These are phyloP conservation scores for Pelobates fuscus DNA, from an alignment of 2,113 vertebrate genomes.

Conservation along the genomic window DNA sequence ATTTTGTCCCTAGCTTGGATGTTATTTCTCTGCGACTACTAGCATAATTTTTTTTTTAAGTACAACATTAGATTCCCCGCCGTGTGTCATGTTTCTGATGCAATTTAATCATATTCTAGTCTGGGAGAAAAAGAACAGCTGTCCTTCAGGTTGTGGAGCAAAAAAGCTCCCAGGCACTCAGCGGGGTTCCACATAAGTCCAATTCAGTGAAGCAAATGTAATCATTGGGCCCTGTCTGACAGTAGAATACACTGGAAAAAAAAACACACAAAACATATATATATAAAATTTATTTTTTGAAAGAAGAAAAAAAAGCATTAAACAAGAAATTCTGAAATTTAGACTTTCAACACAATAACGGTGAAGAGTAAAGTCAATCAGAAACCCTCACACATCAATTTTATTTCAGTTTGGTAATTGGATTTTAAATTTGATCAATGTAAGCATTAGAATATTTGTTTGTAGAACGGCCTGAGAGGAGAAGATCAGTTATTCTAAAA, in stretches of 20 bases:
- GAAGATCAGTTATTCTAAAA: too few relatives aligned
- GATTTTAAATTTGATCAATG: too few relatives aligned
- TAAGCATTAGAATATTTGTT: too few relatives aligned
- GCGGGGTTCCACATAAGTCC: constrained; percentile 62
- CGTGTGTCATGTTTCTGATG: constrained; percentile 55
- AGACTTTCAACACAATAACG: too few relatives aligned
- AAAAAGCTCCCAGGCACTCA: constrained; percentile 61
- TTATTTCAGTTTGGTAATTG: too few relatives aligned
- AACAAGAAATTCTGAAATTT: too few relatives aligned
- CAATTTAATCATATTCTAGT: constrained; percentile 67
- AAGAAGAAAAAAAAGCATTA: background rate
- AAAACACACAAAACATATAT: background rate
- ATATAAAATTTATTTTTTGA: background rate
- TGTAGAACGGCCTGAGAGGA: too few relatives aligned
- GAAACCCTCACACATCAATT: too few relatives aligned
- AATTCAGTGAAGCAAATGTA: constrained; percentile 65
- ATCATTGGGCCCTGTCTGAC: constrained; percentile 67
- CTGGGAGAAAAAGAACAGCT: constrained; percentile 64
- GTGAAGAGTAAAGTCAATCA: too few relatives aligned
- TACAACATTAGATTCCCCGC: constrained; percentile 47
- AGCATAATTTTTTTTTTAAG: constrained; percentile 2
- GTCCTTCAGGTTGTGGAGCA: constrained; percentile 64
- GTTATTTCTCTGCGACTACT: background rate
- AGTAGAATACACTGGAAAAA: constrained; percentile 47
- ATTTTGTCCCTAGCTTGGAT: background rate